Base-by-base conservation (phyloP, 2,888 invertebrate species). In the Aphidoletes aphidimyza region DNA sequence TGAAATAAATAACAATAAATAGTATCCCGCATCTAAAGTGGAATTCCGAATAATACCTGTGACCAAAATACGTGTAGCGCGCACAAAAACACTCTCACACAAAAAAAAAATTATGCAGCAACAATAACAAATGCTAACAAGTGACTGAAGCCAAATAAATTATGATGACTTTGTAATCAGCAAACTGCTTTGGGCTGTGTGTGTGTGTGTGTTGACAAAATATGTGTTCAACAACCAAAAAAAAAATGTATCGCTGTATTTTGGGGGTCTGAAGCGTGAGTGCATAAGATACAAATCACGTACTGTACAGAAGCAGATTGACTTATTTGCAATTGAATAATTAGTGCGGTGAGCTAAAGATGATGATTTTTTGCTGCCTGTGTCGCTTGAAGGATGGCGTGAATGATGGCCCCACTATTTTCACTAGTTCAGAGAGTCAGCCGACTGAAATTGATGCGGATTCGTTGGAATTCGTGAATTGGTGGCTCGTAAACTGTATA, bases 51-150 rank as follows among this genome's bases (percentile, higher is more conserved):
- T 9, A 42, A 9, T 14, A 69, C 69, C 34, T 30, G 14, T 54
- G 26, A 8, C 26, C 54, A 69, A 30, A 14, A 30, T 30, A 30
- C 34, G 30, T 30, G 69, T 17, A 47, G 69, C 69, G 69, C 69
- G 30, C 69, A 14, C 69, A 69, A 30, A 11, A 54, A 54, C 22
- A 11, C 14, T 30, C 34, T 30, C 69, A 69, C 69, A 30, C 30
- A 34, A 30, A 34, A 30, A 69, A 30, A 30, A 69, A 69, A 30
- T 69, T 69, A 69, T 69, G 69, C 69, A 69, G 69, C 30, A 69
- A 69, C 69, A 69, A 69, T 69, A 69, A 69, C 69, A 69, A 69
- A 14, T 69, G 69, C 69, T 30, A 69, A 69, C 69, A 69, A 30
- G 69, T 69, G 69, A 69, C 69, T 30, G n/a, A 69, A 69, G 69